phyloP scores from a whole-genome alignment of 2,888 invertebrate species.

The Crioceris asparagi region DNA sequence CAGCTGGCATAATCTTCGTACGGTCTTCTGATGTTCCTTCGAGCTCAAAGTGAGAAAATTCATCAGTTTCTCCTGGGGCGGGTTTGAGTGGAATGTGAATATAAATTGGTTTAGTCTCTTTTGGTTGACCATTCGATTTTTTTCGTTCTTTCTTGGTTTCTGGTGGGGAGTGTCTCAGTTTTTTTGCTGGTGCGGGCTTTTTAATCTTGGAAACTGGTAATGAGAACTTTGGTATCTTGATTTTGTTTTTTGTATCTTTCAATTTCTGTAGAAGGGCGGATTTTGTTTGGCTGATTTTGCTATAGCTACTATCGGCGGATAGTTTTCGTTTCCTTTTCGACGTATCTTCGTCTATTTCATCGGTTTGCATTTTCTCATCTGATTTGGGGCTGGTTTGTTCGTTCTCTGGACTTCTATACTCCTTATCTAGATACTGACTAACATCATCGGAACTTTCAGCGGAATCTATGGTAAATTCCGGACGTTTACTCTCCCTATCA shows the following conservation, averaged over 20 bases:
- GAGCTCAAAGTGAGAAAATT: slow-evolving; percentile 34
- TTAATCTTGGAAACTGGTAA: slow-evolving; percentile 24
- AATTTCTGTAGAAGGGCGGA: slow-evolving; percentile 25
- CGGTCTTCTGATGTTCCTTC: too few relatives aligned
- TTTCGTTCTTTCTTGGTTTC: slow-evolving; percentile 21
- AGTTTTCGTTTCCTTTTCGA: slow-evolving; percentile 25
- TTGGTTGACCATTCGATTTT: slow-evolving; percentile 10
- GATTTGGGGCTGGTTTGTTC: slow-evolving; percentile 4
- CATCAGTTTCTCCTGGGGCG: slow-evolving; percentile 33
- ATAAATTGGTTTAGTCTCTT: slow-evolving; percentile 28
- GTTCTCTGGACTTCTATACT: slow-evolving; percentile 20
- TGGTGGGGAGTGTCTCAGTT: slow-evolving; percentile 24
- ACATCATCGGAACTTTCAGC: slow-evolving; percentile 36
- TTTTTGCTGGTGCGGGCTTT: slow-evolving; percentile 23
- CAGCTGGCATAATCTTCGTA: slow-evolving; percentile 14
- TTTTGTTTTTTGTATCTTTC: slow-evolving; percentile 30
- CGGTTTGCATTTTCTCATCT: slow-evolving; percentile 1
- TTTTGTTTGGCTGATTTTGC: slow-evolving; percentile 26
- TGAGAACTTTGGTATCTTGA: slow-evolving; percentile 27
- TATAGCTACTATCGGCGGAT: slow-evolving; percentile 27
- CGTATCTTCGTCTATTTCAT: slow-evolving; percentile 8
- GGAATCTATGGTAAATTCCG: slow-evolving; percentile 23
- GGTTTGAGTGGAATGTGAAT: slow-evolving; percentile 38
- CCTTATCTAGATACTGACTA: slow-evolving; percentile 37
- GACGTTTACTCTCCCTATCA: slow-evolving; percentile 3